Conservation (phyloP, 2,113 vertebrate species). For the Brachirus orientalis region DNA sequence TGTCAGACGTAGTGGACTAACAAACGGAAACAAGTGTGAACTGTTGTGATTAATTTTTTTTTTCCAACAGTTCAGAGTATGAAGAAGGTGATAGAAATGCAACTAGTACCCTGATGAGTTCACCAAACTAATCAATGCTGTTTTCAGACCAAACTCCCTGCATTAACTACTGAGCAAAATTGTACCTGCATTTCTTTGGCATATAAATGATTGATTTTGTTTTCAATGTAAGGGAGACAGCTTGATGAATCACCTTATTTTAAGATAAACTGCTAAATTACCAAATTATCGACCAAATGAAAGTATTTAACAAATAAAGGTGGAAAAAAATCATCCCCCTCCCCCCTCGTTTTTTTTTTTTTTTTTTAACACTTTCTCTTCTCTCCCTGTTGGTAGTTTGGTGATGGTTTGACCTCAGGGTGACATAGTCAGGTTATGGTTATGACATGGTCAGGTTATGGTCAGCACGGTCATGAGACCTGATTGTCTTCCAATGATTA, state of each 20-base stretch:
- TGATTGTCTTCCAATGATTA: constrained; percentile 53
- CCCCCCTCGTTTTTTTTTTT: no score
- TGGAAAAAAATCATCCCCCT: no score
- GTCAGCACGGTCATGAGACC: constrained; percentile 23
- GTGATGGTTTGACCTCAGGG: constrained; percentile 13
- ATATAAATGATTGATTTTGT: not conserved
- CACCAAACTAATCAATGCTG: constrained; percentile 5
- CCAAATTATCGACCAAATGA: not conserved
- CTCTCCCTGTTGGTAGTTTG: not conserved
- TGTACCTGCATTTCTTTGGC: not conserved
- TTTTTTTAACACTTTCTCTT: no score
- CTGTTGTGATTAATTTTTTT: no score
- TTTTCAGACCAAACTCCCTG: not conserved
- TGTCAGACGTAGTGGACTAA: constrained; percentile 27
- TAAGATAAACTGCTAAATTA: not conserved
- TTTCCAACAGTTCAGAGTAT: no score
- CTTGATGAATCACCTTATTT: no score
- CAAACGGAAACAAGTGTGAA: constrained; percentile 7
- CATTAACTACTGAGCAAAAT: not conserved
- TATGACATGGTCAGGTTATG: constrained; percentile 36
- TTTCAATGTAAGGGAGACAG: not conserved
- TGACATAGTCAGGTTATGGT: constrained; percentile 26
- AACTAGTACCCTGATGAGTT: not conserved
- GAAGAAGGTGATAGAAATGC: constrained; percentile 7
- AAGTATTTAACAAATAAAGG: not conserved